Evolutionary conservation across 2,888 invertebrate genomes (phyloP).

Genomic region (Lydus trimaculatus): DNA sequence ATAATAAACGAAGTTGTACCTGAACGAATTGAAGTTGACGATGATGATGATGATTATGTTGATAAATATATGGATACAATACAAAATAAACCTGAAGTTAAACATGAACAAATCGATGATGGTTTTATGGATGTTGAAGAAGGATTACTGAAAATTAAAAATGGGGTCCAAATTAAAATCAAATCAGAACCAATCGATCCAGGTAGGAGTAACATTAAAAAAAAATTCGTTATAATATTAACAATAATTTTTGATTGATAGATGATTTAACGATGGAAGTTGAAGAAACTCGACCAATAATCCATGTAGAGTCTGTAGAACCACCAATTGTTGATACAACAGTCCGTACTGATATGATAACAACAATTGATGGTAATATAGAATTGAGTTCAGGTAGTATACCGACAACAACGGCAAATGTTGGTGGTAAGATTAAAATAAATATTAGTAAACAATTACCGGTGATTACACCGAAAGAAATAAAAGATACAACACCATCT

Average conservation of each 20-base stretch:
- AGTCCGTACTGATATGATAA: slow-evolving; percentile 66
- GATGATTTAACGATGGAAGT: slow-evolving; percentile 12
- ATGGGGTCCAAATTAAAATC: slow-evolving; percentile 65
- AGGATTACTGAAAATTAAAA: slow-evolving; percentile 66
- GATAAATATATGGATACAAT: slow-evolving; percentile 55
- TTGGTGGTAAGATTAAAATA: slow-evolving; percentile 75
- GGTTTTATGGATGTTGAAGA: slow-evolving; percentile 58
- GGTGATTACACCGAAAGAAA: slow-evolving; percentile 61
- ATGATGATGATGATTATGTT: slow-evolving; percentile 66
- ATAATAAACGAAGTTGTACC: slow-evolving; percentile 74
- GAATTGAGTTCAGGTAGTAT: slow-evolving; percentile 60
- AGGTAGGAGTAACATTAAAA: too few relatives aligned
- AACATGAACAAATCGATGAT: slow-evolving; percentile 71
- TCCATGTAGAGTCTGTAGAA: background rate
- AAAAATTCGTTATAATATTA: too few relatives aligned
- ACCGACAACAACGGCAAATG: slow-evolving; percentile 50
- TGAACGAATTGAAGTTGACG: slow-evolving; percentile 70
- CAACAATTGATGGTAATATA: slow-evolving; percentile 81
- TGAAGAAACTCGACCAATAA: background rate
- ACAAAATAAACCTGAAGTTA: slow-evolving; percentile 38
- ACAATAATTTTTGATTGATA: slow-evolving; percentile 34
- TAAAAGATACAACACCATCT: slow-evolving; percentile 48
- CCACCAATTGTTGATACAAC: slow-evolving; percentile 42
- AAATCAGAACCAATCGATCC: slow-evolving; percentile 77
- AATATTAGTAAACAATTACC: slow-evolving; percentile 78